Evolutionary conservation across 1,140 invertebrate species (phyloP).

Genomic region (Reticulitermes speratus): DNA sequence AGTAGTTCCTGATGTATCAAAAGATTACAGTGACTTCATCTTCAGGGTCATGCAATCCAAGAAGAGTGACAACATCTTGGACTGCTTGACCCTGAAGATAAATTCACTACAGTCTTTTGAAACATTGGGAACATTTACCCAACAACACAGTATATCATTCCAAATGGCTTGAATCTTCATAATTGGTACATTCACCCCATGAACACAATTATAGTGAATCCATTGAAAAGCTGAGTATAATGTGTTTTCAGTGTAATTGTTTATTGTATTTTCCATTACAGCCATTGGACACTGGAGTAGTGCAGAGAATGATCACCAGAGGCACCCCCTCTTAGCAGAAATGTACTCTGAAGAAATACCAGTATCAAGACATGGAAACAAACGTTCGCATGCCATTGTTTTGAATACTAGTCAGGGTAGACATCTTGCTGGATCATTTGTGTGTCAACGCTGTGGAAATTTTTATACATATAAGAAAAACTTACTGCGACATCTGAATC

Average conservation of each 20-base stretch:
- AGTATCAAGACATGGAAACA: neutral
- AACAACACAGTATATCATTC: too few relatives aligned
- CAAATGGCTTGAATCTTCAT: too few relatives aligned
- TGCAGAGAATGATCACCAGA: neutral
- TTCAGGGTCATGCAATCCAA: too few relatives aligned
- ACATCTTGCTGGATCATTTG: neutral
- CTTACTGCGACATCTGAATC: constrained; percentile 21
- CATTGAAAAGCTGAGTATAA: too few relatives aligned
- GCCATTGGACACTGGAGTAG: neutral
- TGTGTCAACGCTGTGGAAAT: constrained; percentile 47
- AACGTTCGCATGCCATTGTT: neutral
- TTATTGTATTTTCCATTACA: neutral
- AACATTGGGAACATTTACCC: too few relatives aligned
- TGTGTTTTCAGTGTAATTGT: neutral
- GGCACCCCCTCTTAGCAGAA: neutral
- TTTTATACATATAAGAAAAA: constrained; percentile 37
- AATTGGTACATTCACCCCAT: too few relatives aligned
- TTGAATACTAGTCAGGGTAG: neutral
- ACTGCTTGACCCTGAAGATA: too few relatives aligned
- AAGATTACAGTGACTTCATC: too few relatives aligned
- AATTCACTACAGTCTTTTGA: too few relatives aligned
- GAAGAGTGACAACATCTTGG: too few relatives aligned
- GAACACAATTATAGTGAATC: too few relatives aligned
- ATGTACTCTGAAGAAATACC: constrained; percentile 2
- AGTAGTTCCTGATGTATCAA: too few relatives aligned